Conservation (phyloP, 2,888 invertebrate species). For the Molanna angustata region DNA sequence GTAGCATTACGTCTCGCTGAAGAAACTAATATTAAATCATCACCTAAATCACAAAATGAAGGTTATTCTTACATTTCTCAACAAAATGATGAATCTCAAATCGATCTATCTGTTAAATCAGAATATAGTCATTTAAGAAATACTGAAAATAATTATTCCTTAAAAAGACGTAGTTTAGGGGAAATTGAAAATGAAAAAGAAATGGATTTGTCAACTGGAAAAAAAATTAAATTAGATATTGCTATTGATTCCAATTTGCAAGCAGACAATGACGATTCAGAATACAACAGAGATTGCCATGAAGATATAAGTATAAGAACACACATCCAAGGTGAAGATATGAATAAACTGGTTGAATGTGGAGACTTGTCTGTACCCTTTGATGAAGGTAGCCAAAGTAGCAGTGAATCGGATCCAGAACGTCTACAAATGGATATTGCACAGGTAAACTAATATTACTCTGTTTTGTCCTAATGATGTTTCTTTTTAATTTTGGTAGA, state of each 20-base stretch:
- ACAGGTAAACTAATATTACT: too few relatives aligned
- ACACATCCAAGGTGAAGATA: conserved; percentile 35
- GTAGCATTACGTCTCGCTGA: conserved; percentile 54
- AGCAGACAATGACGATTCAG: conserved; percentile 35
- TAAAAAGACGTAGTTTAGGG: conserved; percentile 8
- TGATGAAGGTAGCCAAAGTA: conserved; percentile 62
- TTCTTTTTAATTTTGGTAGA: too few relatives aligned
- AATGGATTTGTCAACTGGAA: conserved; percentile 46
- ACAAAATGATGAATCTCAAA: conserved; percentile 2
- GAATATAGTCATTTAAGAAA: conserved; percentile 22
- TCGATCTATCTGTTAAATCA: conserved; percentile 2
- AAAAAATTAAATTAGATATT: conserved; percentile 38
- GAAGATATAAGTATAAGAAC: conserved; percentile 33
- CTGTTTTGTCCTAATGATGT: too few relatives aligned
- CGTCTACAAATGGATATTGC: conserved; percentile 70
- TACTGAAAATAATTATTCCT: conserved; percentile 18
- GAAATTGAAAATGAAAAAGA: conserved; percentile 42
- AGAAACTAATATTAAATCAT: conserved; percentile 37
- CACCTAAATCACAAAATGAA: conserved; percentile 35
- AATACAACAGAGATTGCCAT: conserved; percentile 3
- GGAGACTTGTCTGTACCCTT: conserved; percentile 51
- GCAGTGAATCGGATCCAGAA: conserved; percentile 73
- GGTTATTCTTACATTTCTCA: conserved; percentile 18
- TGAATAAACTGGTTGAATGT: conserved; percentile 40
- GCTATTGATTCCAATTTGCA: conserved; percentile 36